Conservation (phyloP, 2,888 invertebrate species). For the Sarcophaga caerulescens region DNA sequence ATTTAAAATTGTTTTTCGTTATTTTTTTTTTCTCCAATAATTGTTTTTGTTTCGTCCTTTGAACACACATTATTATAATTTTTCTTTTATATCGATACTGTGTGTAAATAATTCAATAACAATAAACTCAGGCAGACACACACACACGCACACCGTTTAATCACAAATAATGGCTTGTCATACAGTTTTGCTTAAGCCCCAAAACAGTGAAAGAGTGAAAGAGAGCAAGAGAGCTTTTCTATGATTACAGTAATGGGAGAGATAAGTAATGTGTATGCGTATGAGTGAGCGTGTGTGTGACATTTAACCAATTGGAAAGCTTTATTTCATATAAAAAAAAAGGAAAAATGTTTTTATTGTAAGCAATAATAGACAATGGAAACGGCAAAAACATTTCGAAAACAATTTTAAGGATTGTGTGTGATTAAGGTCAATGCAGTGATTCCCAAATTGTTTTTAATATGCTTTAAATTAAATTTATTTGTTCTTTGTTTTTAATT, state of each 20-base stretch:
- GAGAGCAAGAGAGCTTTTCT: neutral
- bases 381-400: neutral
- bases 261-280: no score
- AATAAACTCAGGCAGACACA: neutral
- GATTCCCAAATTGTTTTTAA: neutral
- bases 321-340: neutral
- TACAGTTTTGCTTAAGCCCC: neutral
- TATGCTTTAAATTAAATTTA: no score
- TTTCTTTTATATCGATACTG: neutral
- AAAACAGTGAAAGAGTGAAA: neutral
- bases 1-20: neutral
- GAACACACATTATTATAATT: neutral
- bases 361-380: neutral
- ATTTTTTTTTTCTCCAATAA: no score
- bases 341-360: neutral
- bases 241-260: neutral
- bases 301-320: neutral
- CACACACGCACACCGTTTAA: neutral
- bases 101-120: neutral
- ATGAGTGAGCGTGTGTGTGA: neutral
- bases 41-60: neutral
- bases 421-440: neutral
- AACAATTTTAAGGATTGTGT: neutral
- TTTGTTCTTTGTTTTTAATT: no score
- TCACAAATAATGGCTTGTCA: neutral